Evolutionary conservation across 2,888 invertebrate genomes (phyloP), one percentile per base, ranked within the genome.

Genomic region (Octodonta nipae): DNA sequence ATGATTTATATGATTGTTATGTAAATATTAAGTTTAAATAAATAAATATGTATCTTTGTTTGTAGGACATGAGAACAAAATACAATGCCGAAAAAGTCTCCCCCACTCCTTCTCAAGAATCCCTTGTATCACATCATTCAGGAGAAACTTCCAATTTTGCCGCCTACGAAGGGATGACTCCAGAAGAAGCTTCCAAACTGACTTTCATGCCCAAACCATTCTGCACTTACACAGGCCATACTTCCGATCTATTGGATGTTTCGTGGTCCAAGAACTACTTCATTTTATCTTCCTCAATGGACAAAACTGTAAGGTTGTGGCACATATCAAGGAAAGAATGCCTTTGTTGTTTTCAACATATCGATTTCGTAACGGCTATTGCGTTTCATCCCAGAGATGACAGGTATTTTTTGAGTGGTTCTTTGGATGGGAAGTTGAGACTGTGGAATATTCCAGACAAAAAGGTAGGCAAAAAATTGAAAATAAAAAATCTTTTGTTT

Each of bases 361-460:
- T 95, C 42, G 96, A 98, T 65, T 96, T 96, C 60, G 96, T 98
- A 32, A 96, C 98, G 0, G 93, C 96, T 1, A 95, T 98, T 49
- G 95, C 89, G 32, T 98, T 98, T 61, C 93, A 98, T 65, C 98
- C 98, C 1, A 70, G 84, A 33, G 86, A 86, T 50, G 86, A 86
- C 57, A 64, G 85, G 14, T 79, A 95, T 61, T 98, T 98, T 63
- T 66, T 98, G 17, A 95, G 93, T 37, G 98, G 98, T 10, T 93
- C 93, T 12, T 65, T 99, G 28, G 98, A 98, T 61, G 96, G 98
- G 2, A 98, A 96, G 64, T 67, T 99, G 30, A 70, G 98, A n/a
- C 66, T 99, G 5, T 99, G 98, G 98, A 93, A 96, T 63, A 98
- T 98, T 55, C 95, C 96, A 0, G 96, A 99, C 58, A 98, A 98